A percentile compares a stretch with the other conserved stretches of the same genome.
Conservation (phyloP, 2,113 vertebrate genomes). For the Gobiocypris rarus region DNA sequence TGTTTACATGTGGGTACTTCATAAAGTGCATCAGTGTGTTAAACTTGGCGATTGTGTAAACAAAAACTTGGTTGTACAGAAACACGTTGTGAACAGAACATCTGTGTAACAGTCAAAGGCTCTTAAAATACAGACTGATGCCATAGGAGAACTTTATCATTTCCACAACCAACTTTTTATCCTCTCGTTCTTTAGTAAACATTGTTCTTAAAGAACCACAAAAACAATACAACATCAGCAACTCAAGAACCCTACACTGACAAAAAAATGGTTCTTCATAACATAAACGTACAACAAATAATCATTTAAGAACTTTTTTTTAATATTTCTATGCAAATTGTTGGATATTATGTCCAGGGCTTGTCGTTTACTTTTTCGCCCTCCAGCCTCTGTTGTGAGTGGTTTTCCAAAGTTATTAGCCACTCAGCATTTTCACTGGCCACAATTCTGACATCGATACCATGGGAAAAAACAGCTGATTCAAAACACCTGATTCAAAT, state of each 20-base stretch:
- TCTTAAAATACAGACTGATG: background rate
- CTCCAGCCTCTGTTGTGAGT: too few relatives aligned
- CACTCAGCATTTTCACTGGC: too few relatives aligned
- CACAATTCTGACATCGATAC: too few relatives aligned
- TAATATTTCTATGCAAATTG: too few relatives aligned
- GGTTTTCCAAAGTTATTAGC: too few relatives aligned
- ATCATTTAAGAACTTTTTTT: background rate
- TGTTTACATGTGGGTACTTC: background rate
- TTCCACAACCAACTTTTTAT: slow-evolving; percentile 1
- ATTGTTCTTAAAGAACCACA: background rate
- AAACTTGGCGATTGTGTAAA: background rate
- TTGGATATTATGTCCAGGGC: too few relatives aligned
- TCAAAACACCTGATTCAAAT: too few relatives aligned
- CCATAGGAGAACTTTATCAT: background rate
- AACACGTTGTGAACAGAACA: background rate
- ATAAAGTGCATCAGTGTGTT: slow-evolving; percentile 20
- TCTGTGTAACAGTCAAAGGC: background rate
- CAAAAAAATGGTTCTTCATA: background rate
- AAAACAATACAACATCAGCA: background rate
- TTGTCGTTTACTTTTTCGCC: too few relatives aligned
- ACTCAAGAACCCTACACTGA: background rate
- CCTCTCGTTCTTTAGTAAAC: background rate
- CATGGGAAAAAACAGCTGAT: too few relatives aligned
- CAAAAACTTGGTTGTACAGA: background rate
- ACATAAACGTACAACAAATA: background rate